phyloP scores from a whole-genome alignment of 2,113 vertebrate genomes.

The Centropus bengalensis region DNA sequence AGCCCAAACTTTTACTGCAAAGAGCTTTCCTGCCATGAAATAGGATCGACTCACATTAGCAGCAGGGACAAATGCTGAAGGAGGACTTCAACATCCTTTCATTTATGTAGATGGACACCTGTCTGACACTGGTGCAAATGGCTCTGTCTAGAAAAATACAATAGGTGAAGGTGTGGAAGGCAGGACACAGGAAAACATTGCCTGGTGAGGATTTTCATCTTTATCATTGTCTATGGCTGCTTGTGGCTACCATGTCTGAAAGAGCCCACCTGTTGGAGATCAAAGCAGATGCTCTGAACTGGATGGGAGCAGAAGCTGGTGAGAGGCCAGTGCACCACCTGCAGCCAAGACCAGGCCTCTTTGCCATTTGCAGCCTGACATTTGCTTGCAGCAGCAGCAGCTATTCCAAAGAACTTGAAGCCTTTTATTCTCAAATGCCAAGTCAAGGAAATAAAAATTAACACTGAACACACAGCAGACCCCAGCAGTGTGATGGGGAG shows the following conservation, averaged over 20 bases:
- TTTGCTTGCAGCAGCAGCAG: background rate
- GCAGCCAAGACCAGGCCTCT: background rate
- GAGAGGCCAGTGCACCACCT: background rate
- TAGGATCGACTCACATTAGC: background rate
- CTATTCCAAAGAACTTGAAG: background rate
- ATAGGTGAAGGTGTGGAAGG: background rate
- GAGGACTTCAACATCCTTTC: background rate
- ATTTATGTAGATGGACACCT: background rate
- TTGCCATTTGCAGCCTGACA: background rate
- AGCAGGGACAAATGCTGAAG: background rate
- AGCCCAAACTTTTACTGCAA: background rate
- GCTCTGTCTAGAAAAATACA: background rate
- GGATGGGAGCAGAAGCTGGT: background rate
- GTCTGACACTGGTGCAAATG: background rate
- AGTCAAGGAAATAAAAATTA: conserved; percentile 49
- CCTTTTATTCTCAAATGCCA: conserved; percentile 25
- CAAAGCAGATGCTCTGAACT: background rate
- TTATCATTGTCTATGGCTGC: background rate
- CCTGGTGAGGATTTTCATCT: background rate
- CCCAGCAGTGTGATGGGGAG: background rate
- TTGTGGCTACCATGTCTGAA: fast-evolving
- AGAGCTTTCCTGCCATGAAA: background rate
- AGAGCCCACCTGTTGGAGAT: background rate
- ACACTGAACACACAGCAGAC: background rate
- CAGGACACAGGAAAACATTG: background rate